Base-by-base conservation (phyloP, 2,797 vertebrate genomes). In the Muscicapa comitata region DNA sequence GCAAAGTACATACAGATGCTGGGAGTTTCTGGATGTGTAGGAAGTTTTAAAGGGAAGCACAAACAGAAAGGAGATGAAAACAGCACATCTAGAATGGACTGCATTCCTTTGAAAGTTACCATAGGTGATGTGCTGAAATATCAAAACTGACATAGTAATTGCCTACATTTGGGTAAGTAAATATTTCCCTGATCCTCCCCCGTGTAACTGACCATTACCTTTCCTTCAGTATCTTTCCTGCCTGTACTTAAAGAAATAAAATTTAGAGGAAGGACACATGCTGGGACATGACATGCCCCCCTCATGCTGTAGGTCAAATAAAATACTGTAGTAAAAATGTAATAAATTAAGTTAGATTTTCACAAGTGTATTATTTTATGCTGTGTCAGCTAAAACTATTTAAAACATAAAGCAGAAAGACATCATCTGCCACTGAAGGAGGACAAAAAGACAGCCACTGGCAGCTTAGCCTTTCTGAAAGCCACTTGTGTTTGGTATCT, bases 341-440 rank as follows among this genome's bases (percentile, higher is more conserved):
- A 85, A 86, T n/a, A 86, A 51, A 87, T 80, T 70, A 63, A 90
- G 20, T 61, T 89, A 76, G 4, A 79, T 45, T 87, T 85, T 92
- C 19, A 57, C 37, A 88, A 94, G 55, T 65, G 2, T 42, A 19
- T 40, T 75, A 16, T 6, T 93, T 91, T 85, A 43, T 86, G 51
- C 28, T 76, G 62, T 55, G 86, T 76, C 26, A 90, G 48, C 50
- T 76, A 89, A 76, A 77, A n/a, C 38, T 58, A 47, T 70, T 42
- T 88, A 73, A 79, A 90, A 83, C 21, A 45, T 42, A 80, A 63
- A 88, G 15, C 2, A 3, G 14, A 68, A 79, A 90, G 43, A 65
- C 26, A 70, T 70, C 15, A 63, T 42, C 61, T 83, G 53, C 18
- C 24, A 18, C 15, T 65, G 50, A 50, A 83, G 11, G 25, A 82